Evolutionary conservation across 2,888 invertebrate genomes (phyloP), one percentile per base, ranked within the genome.

Genomic region (Pyrrhia umbra): DNA sequence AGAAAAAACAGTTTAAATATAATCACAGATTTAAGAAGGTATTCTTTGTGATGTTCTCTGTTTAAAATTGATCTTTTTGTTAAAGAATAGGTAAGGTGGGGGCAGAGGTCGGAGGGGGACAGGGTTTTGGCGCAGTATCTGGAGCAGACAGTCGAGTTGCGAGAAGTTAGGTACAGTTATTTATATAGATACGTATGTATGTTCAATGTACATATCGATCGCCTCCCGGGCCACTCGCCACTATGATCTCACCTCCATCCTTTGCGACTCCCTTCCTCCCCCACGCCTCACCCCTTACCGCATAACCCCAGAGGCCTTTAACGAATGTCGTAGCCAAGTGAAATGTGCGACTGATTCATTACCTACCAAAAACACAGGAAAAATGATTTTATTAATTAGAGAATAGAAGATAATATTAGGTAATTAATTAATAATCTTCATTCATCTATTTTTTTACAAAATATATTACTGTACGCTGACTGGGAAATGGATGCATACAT

Each of bases 171-270:
- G 93, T 91, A 92, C 91, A 88, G 91, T 90, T 93, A 92, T 92
- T 91, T 94, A 93, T 93, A 92, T 90, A 91, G 92, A 88, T 93
- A 93, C 89, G 90, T 94, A 94, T 92, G 90, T 94, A 93, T 91
- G 93, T 92, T 94, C 93, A 94, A 94, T 94, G 94, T 94, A 94
- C 94, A 94, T 94, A 95, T 95, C 93, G 94, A 95, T 95, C 94
- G 94, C 90, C 92, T 92, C 92, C 94, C 93, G 87, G 90, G 93
- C 92, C 92, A 93, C 94, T 94, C 94, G 93, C 94, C 94, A 94
- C 94, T 95, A 94, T 94, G 94, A 94, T 93, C 93, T 94, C 94
- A 95, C 94, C 94, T 94, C 94, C 93, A 93, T 93, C 93, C 92
- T 90, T 91, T 90, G 91, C 91, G 89, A 87, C 89, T 87, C 88